Conservation (phyloP, 2,888 invertebrate genomes). For the Protophormia terraenovae region DNA sequence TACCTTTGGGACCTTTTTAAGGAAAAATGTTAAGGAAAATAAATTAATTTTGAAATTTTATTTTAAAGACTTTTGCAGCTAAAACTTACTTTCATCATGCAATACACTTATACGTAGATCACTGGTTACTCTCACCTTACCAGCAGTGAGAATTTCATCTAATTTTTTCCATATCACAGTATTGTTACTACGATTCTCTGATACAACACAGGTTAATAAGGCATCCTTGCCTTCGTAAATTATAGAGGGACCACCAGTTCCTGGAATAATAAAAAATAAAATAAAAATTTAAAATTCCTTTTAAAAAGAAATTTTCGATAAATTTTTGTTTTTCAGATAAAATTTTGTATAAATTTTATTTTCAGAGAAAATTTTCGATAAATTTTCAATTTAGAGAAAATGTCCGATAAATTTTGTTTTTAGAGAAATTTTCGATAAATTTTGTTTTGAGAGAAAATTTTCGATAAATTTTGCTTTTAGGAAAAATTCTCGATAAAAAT, state of each 20-base stretch:
- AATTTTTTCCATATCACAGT: conserved; percentile 90
- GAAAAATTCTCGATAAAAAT: too few species aligned
- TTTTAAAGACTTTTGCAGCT: not conserved
- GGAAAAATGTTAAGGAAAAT: not conserved
- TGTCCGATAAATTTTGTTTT: too few species aligned
- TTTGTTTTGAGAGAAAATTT: too few species aligned
- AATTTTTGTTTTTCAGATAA: too few species aligned
- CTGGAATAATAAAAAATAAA: conserved; percentile 67
- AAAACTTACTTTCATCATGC: conserved; percentile 87
- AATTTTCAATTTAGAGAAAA: too few species aligned
- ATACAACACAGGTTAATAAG: conserved; percentile 90
- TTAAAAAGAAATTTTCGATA: too few species aligned
- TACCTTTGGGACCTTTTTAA: conserved; percentile 76
- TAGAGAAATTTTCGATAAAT: too few species aligned
- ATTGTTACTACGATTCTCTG: conserved; percentile 83
- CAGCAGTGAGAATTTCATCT: conserved; percentile 88
- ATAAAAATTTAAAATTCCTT: too few species aligned
- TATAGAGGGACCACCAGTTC: conserved; percentile 80
- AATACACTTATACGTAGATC: conserved; percentile 88
- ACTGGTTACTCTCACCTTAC: conserved; percentile 87
- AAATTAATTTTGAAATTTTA: not conserved
- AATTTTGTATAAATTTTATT: too few species aligned
- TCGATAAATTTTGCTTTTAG: too few species aligned
- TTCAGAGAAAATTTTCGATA: too few species aligned
- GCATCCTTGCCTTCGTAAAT: conserved; percentile 89